phyloP scores from a whole-genome alignment of 2,113 vertebrate genomes.

The Psettodes erumei region DNA sequence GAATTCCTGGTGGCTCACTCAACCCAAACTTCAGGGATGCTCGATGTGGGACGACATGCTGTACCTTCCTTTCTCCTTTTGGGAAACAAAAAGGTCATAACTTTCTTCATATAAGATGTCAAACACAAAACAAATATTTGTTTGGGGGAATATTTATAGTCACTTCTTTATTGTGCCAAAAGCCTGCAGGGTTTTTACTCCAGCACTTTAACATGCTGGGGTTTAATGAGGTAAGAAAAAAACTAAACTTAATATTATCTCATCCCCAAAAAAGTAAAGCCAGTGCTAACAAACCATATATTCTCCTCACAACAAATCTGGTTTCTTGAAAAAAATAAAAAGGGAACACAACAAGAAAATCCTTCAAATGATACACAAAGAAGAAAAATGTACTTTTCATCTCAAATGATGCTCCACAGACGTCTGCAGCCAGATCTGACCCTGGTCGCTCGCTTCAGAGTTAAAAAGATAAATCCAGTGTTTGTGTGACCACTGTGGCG shows the following conservation, averaged over 20 bases:
- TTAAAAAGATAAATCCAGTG: background rate
- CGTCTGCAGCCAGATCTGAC: background rate
- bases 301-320: background rate
- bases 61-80: background rate
- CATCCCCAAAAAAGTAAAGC: no score
- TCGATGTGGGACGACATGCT: background rate
- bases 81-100: background rate
- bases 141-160: background rate
- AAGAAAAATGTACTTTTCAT: background rate
- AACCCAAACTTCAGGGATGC: no score
- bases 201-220: background rate
- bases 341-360: no score
- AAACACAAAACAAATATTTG: background rate
- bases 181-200: background rate
- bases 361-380: background rate
- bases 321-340: background rate
- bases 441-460: constrained; percentile 10
- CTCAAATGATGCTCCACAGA: background rate
- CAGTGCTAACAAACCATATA: background rate
- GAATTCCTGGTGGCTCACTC: no score
- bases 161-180: background rate
- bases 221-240: background rate
- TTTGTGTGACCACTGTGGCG: constrained; percentile 5
- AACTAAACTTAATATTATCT: no score
- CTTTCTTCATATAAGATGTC: background rate